A percentile compares a stretch with the other conserved stretches of the same genome.
Conservation (phyloP, 2,113 vertebrate species). For the Cervus canadensis region DNA sequence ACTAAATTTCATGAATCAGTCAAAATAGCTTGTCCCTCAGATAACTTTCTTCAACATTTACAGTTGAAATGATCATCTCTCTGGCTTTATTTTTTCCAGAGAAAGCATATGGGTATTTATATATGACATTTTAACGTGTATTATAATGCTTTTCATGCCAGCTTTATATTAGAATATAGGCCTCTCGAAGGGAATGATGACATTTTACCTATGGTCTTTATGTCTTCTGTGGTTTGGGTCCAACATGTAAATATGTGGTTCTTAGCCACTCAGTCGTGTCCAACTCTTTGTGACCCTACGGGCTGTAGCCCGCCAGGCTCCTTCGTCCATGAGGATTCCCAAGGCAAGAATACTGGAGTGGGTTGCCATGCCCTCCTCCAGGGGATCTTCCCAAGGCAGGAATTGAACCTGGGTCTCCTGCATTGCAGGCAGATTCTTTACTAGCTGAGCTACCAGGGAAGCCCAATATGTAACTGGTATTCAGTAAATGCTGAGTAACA, state of each 20-base stretch:
- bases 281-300: background rate
- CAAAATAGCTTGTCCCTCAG: background rate
- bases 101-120: background rate
- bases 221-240: background rate
- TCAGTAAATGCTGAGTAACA: background rate
- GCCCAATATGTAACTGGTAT: background rate
- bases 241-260: background rate
- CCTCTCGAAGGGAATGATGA: background rate
- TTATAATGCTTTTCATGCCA: background rate
- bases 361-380: background rate
- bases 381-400: background rate
- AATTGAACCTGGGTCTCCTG: background rate
- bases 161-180: background rate
- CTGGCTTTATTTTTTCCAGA: background rate
- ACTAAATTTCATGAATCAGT: background rate
- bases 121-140: background rate
- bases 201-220: background rate
- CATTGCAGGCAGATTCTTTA: background rate
- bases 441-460: background rate
- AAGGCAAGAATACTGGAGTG: background rate
- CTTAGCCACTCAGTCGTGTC: background rate
- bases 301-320: rapidly evolving
- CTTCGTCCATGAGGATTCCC: background rate
- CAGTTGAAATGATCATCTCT: background rate
- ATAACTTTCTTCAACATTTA: background rate